Evolutionary conservation across 2,113 vertebrate species (phyloP).

Genomic region (Boleophthalmus pectinirostris): DNA sequence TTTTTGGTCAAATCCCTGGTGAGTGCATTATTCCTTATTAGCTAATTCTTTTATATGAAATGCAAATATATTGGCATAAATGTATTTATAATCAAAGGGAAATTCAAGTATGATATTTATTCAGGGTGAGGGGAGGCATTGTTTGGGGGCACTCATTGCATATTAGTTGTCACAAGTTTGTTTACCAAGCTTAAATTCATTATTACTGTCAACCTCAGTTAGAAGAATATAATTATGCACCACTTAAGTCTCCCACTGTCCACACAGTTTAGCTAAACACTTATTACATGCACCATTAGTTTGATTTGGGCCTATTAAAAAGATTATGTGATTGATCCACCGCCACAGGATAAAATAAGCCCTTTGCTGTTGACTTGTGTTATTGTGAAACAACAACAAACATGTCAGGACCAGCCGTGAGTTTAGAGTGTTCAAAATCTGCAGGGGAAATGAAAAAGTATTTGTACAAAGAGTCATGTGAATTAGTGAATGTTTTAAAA

Average conservation of each 20-base stretch:
- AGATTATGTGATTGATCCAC: conserved; percentile 70
- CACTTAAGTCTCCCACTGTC: conserved; percentile 53
- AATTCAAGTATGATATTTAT: conserved; percentile 37
- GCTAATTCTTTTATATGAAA: conserved; percentile 46
- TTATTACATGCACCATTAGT: conserved; percentile 67
- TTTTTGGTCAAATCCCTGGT: conserved; percentile 1
- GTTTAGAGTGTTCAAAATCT: conserved; percentile 55
- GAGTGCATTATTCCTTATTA: conserved; percentile 36
- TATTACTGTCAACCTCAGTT: conserved; percentile 54
- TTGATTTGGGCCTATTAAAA: conserved; percentile 65
- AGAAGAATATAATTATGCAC: conserved; percentile 43
- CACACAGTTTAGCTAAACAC: conserved; percentile 66
- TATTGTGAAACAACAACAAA: conserved; percentile 38
- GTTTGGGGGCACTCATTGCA: conserved; percentile 49
- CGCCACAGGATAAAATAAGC: conserved; percentile 49
- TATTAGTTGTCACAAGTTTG: conserved; percentile 59
- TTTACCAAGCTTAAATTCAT: conserved; percentile 51
- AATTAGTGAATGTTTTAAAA: conserved; percentile 20
- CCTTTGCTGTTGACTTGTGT: conserved; percentile 18
- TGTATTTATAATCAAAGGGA: conserved; percentile 48
- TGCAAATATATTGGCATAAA: conserved; percentile 64
- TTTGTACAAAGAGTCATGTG: conserved; percentile 16
- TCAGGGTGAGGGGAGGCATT: conserved; percentile 26
- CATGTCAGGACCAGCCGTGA: conserved; percentile 49
- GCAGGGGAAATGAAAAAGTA: conserved; percentile 58